phyloP scores from a whole-genome alignment of 2,113 vertebrate species.

The Fregata magnificens region DNA sequence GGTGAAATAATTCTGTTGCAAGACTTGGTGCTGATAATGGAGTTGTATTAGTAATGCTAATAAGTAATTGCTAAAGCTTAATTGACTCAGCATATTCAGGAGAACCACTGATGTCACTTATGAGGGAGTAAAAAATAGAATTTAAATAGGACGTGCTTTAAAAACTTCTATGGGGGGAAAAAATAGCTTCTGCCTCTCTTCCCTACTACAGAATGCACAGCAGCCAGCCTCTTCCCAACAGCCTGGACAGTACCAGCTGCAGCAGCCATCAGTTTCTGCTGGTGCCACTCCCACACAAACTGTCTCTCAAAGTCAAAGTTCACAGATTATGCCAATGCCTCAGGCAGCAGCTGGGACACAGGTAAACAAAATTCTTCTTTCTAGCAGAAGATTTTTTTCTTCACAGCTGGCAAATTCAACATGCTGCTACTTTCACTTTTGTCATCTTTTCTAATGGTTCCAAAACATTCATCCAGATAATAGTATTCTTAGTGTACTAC shows the following conservation, averaged over 20 bases:
- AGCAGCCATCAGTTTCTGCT: slow-evolving; percentile 67
- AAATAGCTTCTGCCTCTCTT: slow-evolving; percentile 30
- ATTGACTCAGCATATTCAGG: neutral
- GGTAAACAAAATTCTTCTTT: slow-evolving; percentile 62
- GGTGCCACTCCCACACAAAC: slow-evolving; percentile 60
- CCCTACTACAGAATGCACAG: slow-evolving; percentile 61
- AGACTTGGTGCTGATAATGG: neutral
- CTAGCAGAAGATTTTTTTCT: neutral
- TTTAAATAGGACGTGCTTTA: neutral
- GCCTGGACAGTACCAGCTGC: slow-evolving; percentile 71
- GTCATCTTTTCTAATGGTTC: slow-evolving; percentile 6
- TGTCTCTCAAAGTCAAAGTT: slow-evolving; percentile 62
- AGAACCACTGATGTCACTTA: neutral
- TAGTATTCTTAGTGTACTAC: neutral
- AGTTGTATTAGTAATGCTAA: neutral
- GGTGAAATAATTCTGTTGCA: neutral
- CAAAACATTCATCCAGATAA: neutral
- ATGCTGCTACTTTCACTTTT: slow-evolving; percentile 15
- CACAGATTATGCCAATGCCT: slow-evolving; percentile 70
- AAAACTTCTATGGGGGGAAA: neutral
- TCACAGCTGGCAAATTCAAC: neutral
- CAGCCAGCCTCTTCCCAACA: slow-evolving; percentile 70
- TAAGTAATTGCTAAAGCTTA: neutral
- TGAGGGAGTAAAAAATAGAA: neutral
- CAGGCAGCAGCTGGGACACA: slow-evolving; percentile 75